Evolutionary conservation across 2,888 invertebrate genomes (phyloP), one percentile per base, ranked within the genome.

Genomic region (Chironomus riparius): DNA sequence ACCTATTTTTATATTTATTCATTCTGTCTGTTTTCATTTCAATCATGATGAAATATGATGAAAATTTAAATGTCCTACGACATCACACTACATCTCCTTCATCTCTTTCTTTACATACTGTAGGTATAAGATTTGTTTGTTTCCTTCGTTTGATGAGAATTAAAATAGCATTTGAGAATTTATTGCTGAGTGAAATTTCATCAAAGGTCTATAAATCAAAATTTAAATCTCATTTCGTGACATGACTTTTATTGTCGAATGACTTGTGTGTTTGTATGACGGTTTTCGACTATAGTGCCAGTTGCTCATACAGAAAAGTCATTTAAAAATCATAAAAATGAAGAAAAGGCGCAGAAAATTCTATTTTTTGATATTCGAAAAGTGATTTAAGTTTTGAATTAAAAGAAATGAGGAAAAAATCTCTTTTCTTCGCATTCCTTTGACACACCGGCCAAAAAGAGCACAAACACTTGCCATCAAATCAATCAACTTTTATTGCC

Each of bases 261-360:
- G 24, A 56, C 22, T 65, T 65, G 21, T 22, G 38, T 38, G 38
- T 56, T 56, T 56, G n/a, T 56, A 18, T 15, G 50, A 38, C 10
- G 28, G 6, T 38, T 38, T 38, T 38, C 38, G 38, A 56, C 13
- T 22, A n/a, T n/a, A 68, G 28, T n/a, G 24, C 22, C 38, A 38
- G 38, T 28, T 48, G 21, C 13, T 21, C 65, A 13, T 4, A 13
- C 15, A 56, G 15, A 12, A 7, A 18, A 47, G 47, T 71, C 72
- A 61, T 72, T 72, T 72, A 72, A 72, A 72, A 61, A 21, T 72
- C 72, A 72, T 72, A 72, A 72, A 72, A 62, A 4, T 70, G 70
- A 70, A 22, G 70, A 47, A 70, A 68, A 70, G 22, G 7, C 65
- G 15, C n/a, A 13, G 24, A 5, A 28, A 28, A 65, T 56, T 62